Base-by-base conservation (phyloP, 1,140 invertebrate genomes). In the Ephestia elutella region DNA sequence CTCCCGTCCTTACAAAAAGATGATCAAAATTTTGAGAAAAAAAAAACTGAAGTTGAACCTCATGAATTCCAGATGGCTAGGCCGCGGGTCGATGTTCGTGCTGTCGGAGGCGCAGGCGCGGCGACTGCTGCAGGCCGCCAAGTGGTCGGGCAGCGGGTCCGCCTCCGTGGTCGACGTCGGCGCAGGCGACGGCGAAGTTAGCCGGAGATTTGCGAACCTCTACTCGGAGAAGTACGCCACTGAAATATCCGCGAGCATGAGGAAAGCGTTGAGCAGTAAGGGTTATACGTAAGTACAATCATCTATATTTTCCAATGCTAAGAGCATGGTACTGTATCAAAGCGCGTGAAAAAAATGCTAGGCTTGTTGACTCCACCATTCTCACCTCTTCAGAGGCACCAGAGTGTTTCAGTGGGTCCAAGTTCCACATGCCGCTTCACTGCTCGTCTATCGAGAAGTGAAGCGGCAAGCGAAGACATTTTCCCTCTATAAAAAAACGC, bases 21-120 rank as follows among this genome's bases (percentile, higher is more conserved):
- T n/a, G n/a, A n/a, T n/a, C n/a, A n/a, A n/a, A n/a, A n/a, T n/a
- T n/a, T n/a, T n/a, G n/a, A n/a, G n/a, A n/a, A n/a, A n/a, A 25
- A 2, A 25, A 25, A 25, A 7, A 25, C 21, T 25, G 21, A 35
- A 35, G 1, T 35, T 35, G 2, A 5, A n/a, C n/a, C n/a, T n/a
- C n/a, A n/a, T n/a, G n/a, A 2, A 44, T 44, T 44, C 38, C 91
- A 96, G 96, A 61, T 92, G 96, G 76, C 88, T 98, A 8, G 92
- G 93, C 15, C 90, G 96, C 48, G 97, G 97, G 13, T 97, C 96
- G 0, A 98, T 98, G 97, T 97, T 97, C 87, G 95, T 98, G 1
- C 92, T 97, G 65, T 98, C 96, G 0, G 84, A 90, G 25, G 81
- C 90, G 18, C 96, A 98, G 75, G 93, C 97, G 61, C 86, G 90